These are phyloP conservation scores for Notoglanidium macrostoma DNA, from an alignment of 2,797 vertebrate genomes.

Conservation along the genomic window DNA sequence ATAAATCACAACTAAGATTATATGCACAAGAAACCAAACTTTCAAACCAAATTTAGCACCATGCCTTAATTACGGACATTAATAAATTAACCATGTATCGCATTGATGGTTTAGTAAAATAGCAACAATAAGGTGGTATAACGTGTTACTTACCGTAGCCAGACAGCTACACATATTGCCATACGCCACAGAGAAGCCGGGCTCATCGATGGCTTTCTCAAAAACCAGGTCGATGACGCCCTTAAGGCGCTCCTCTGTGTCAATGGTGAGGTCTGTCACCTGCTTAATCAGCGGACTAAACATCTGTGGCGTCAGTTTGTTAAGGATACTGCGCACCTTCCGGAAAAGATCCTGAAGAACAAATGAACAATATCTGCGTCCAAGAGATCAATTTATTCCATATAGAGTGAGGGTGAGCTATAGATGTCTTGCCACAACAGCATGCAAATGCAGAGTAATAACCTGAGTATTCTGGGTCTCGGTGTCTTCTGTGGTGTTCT, in stretches of 20 bases:
- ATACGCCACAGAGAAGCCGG: slow-evolving; percentile 86
- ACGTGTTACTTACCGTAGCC: slow-evolving; percentile 76
- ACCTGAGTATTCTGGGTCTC: slow-evolving; percentile 78
- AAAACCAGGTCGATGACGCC: slow-evolving; percentile 89
- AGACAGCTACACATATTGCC: slow-evolving; percentile 90
- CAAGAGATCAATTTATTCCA: background rate
- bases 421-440: background rate
- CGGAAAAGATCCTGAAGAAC: slow-evolving; percentile 82
- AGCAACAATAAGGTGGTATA: background rate
- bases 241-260: slow-evolving; percentile 87
- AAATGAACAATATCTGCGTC: background rate
- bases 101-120: background rate
- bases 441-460: slow-evolving; percentile 1
- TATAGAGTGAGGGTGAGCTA: background rate
- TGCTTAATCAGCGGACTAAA: slow-evolving; percentile 89
- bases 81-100: background rate
- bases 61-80: background rate
- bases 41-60: background rate
- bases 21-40: background rate
- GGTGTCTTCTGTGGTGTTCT: slow-evolving; percentile 72
- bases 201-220: slow-evolving; percentile 87
- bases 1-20: background rate
- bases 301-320: slow-evolving; percentile 88
- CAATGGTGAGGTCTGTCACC: slow-evolving; percentile 85
- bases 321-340: slow-evolving; percentile 87